phyloP scores from a whole-genome alignment of 2,888 invertebrate species.

The Ypsolopha sequella region DNA sequence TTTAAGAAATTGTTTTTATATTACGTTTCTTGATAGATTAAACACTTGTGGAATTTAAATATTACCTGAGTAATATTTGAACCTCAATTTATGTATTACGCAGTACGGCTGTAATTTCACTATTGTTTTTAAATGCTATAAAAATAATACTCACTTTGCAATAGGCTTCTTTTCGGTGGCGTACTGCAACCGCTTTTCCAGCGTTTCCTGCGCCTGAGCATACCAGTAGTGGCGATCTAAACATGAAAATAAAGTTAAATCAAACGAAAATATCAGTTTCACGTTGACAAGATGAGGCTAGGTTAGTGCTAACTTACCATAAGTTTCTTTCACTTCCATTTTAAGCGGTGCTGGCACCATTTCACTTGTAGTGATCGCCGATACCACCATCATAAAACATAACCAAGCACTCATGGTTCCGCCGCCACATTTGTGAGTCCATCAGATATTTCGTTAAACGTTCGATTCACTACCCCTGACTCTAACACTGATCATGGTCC shows the following conservation, averaged over 20 bases:
- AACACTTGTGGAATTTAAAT: too few species aligned
- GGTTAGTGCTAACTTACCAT: constrained; percentile 26
- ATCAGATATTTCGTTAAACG: neutral
- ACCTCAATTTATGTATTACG: too few species aligned
- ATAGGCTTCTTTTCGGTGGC: constrained; percentile 56
- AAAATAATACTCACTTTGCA: constrained; percentile 59
- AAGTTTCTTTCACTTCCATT: constrained; percentile 51
- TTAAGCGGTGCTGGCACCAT: constrained; percentile 52
- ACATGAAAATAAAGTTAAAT: constrained; percentile 3
- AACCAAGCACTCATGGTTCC: constrained; percentile 63
- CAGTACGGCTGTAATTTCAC: too few species aligned
- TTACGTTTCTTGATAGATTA: too few species aligned
- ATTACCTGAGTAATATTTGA: too few species aligned
- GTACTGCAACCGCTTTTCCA: constrained; percentile 65
- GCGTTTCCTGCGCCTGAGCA: constrained; percentile 66
- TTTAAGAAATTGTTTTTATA: too few species aligned
- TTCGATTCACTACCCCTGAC: neutral
- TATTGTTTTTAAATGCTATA: too few species aligned
- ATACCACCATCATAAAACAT: constrained; percentile 58
- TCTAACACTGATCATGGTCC: constrained; percentile 1
- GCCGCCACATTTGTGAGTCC: constrained; percentile 43
- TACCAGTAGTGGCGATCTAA: constrained; percentile 73
- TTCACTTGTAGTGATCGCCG: constrained; percentile 52
- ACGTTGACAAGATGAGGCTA: neutral
- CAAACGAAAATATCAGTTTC: neutral